Evolutionary conservation across 2,888 invertebrate species (phyloP), one percentile per base, ranked within the genome.

Genomic region (Meiosimyza platycephala): DNA sequence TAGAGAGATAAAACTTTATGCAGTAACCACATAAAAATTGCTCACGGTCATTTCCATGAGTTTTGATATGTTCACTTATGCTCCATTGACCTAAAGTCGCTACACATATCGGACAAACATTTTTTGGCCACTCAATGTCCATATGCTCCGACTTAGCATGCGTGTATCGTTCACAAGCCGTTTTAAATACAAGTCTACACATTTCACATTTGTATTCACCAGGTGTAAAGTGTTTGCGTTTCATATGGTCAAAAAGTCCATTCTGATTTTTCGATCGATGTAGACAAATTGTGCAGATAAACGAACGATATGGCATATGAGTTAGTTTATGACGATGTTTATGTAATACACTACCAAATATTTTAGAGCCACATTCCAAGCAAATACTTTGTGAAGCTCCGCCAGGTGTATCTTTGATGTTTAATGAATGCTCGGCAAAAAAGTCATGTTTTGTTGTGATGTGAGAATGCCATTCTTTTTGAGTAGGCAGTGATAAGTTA

Each of bases 261-360:
- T 66, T 71, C 6, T 73, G 50, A 0, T 72, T 71, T 15, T 72
- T 74, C 9, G 62, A 73, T 51, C 77, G 74, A 12, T 51, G 55
- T 16, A 55, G 67, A 15, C 77, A 78, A 16, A 76, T 60, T 1
- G 52, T 73, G 66, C 77, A 78, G 54, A 76, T 74, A 68, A 76
- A 78, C 9, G 77, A 73, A 55, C 51, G 70, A 33, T 74, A 70
- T 6, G 73, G 67, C 76, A 78, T 74, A 47, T 76, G 77, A 0
- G 76, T 74, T 3, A 78, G 54, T 57, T 76, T 76, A 28, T 78
- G 78, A 51, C 73, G 74, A 52, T 75, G 75, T 50, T 68, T 67
- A 11, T 66, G 54, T 2, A 69, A 33, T 6, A 60, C n/a, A 5
- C 40, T 40, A 9, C 65, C 68, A 48, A 15, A 16, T 12, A 75